These are phyloP conservation scores for Palythoa heliodiscus DNA, from an alignment of 92 coral and sea anemone genomes.

Conservation along the genomic window DNA sequence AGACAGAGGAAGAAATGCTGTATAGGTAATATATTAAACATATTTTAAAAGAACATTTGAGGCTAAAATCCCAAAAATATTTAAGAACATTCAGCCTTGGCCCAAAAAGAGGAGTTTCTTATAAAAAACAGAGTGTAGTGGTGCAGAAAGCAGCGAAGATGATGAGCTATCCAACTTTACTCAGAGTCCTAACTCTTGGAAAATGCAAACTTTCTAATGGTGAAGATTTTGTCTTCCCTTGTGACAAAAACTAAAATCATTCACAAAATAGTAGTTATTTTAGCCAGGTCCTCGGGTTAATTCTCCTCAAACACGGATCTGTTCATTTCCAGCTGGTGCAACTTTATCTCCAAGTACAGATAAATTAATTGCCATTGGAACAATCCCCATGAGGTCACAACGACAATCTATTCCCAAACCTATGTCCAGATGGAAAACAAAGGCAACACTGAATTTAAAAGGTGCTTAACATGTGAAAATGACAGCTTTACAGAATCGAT, in stretches of 20 bases:
- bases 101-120: no score
- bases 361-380: conserved; percentile 88
- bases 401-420: conserved; percentile 80
- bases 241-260: conserved; percentile 52
- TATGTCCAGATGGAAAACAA: conserved; percentile 91
- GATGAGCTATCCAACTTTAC: conserved; percentile 62
- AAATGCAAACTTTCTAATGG: conserved; percentile 79
- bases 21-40: no score
- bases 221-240: conserved; percentile 60
- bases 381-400: conserved; percentile 85
- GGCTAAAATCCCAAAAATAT: no score
- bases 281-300: conserved; percentile 76
- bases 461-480: conserved; percentile 46
- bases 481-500: neutral
- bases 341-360: conserved; percentile 60
- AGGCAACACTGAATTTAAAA: conserved; percentile 81
- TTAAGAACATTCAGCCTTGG: no score
- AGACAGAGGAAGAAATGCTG: no score
- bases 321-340: conserved; percentile 70
- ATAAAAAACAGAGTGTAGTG: no score
- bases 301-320: conserved; percentile 69
- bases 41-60: no score
- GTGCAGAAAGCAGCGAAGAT: conserved; percentile 68
- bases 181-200: conserved; percentile 79
- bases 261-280: conserved; percentile 51